Evolutionary conservation across 2,888 invertebrate genomes (phyloP), one percentile per base, ranked within the genome.

Genomic region (Tenthredo livida): DNA sequence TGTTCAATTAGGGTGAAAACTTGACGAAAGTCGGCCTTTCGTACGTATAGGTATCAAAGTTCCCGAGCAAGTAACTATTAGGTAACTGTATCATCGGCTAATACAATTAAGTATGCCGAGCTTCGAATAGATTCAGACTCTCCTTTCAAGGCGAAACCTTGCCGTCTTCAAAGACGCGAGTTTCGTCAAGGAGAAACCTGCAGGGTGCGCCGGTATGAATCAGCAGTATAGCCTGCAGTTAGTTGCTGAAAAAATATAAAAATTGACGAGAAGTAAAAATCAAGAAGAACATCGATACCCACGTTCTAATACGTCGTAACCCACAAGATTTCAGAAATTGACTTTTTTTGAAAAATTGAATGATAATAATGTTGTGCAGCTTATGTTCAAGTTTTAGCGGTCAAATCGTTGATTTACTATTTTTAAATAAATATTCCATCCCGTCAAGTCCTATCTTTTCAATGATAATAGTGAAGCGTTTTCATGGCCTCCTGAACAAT

Each of bases 1-100:
- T 78, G 54, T 78, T 78, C 77, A 78, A 78, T 78, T 78, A 78
- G 33, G 9, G 29, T 33, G 54, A 33, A 54, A 78, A 78, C 77
- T 78, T 33, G 77, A 33, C 54, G 54, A 58, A 78, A 78, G 54
- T 78, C 77, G 15, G 54, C 77, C 54, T 33, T 33, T 78, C 54
- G 77, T 73, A 73, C 4, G 12, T 7, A 73, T 47, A 73, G 73
- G 73, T 73, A 73, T 73, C 43, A 40, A 73, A 73, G 73, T 73
- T 73, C 47, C 73, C 1, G 47, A 73, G 73, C 73, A 73, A 73
- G 73, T 47, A 73, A 73, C 73, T 73, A 73, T 73, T 73, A 73
- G 73, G 47, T 73, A 73, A 73, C 73, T 73, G 73, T 73, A 73
- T 73, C 73, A 73, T 40, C 73, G 73, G 37, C 43, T n/a, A 43